A percentile compares a stretch with the other conserved stretches of the same genome.
phyloP scores from a whole-genome alignment of 1,140 invertebrate genomes.

The Charaxes varanes region DNA sequence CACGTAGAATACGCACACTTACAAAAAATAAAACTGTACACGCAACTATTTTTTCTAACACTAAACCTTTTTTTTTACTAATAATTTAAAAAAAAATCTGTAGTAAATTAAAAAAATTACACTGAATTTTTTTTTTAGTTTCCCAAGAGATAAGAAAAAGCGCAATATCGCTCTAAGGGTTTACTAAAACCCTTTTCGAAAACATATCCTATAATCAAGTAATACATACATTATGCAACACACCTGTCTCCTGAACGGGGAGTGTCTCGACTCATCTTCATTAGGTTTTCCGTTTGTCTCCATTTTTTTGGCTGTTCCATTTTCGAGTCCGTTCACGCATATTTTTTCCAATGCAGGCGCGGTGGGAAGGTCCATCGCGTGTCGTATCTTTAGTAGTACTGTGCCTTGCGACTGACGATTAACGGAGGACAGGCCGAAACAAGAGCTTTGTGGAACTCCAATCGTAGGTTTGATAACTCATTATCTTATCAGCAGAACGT shows the following conservation, averaged over 20 bases:
- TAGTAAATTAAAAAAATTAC: no score
- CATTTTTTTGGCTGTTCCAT: constrained; percentile 21
- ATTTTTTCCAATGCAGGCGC: constrained; percentile 50
- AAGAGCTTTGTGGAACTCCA: constrained; percentile 30
- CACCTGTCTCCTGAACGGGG: constrained; percentile 54
- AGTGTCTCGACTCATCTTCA: constrained; percentile 20
- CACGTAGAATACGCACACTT: no score
- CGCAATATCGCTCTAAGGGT: no score
- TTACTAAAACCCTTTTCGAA: no score
- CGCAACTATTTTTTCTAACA: no score
- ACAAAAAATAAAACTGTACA: no score
- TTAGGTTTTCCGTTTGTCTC: constrained; percentile 13
- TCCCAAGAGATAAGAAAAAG: no score
- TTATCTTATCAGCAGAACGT: constrained; percentile 45
- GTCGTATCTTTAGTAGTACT: constrained; percentile 29
- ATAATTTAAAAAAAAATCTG: no score
- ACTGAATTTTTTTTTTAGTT: no score
- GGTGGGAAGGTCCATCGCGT: constrained; percentile 36
- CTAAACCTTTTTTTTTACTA: no score
- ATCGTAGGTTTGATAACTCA: constrained; percentile 32
- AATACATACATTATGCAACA: constrained; percentile 22
- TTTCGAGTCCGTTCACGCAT: constrained; percentile 32
- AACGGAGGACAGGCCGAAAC: constrained; percentile 22
- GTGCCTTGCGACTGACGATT: no score
- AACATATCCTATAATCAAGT: constrained; percentile 1